Evolutionary conservation across 35 echinoderm and acorn worm species (phyloP).

Genomic region (Holothuria glaberrima): DNA sequence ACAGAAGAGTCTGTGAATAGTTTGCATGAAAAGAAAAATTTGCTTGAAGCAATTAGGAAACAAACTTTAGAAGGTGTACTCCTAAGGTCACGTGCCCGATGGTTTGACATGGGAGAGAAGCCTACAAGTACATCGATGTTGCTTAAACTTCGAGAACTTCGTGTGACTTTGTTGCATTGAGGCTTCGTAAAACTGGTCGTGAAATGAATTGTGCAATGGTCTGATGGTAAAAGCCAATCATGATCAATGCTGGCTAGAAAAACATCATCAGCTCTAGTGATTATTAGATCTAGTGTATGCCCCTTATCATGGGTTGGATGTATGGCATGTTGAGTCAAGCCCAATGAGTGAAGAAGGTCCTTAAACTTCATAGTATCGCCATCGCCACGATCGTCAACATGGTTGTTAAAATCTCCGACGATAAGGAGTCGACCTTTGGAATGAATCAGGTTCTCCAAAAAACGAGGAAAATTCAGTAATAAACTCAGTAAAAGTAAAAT

Average conservation of each 20-base stretch:
- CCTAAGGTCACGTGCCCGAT: no score
- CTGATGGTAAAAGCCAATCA: conserved; percentile 3
- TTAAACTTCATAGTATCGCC: conserved; percentile 25
- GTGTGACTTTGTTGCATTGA: neutral
- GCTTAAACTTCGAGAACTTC: neutral
- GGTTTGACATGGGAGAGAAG: no score
- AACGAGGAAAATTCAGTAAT: neutral
- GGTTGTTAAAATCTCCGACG: conserved; percentile 66
- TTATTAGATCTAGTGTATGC: conserved; percentile 65
- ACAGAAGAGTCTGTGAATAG: no score
- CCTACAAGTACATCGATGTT: neutral
- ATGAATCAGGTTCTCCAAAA: neutral
- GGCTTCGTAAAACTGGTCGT: neutral
- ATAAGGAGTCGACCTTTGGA: conserved; percentile 11
- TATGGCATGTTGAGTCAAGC: conserved; percentile 33
- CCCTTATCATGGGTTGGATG: conserved; percentile 60
- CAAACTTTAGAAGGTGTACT: no score
- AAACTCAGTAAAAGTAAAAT: neutral
- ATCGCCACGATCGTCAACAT: conserved; percentile 49
- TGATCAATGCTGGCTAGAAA: neutral
- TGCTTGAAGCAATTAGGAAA: no score
- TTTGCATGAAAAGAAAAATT: no score
- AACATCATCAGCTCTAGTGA: conserved; percentile 21
- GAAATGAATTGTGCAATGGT: conserved; percentile 12
- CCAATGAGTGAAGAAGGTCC: conserved; percentile 21